phyloP scores from a whole-genome alignment of 2,888 invertebrate species.

The Branchellion lobata region DNA sequence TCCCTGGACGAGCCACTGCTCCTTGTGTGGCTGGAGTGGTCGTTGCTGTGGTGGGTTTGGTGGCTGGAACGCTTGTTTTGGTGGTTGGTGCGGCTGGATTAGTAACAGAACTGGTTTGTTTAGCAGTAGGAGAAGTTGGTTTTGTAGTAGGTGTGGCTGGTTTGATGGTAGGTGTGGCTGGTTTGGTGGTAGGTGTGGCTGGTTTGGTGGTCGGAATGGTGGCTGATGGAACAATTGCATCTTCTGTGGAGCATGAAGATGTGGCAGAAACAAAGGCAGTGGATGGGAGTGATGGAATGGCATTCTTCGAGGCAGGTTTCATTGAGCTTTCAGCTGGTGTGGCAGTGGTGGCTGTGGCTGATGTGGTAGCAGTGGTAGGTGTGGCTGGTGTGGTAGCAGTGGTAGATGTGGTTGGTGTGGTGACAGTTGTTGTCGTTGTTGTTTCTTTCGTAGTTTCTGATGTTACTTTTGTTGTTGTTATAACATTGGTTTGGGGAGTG shows the following conservation, averaged over 20 bases:
- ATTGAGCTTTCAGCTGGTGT: not conserved
- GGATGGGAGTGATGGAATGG: not conserved
- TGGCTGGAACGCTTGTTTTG: not conserved
- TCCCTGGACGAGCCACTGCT: constrained; percentile 33
- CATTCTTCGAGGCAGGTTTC: not conserved
- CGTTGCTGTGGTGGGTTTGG: not conserved
- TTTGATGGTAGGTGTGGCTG: not conserved
- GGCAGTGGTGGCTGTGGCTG: not conserved
- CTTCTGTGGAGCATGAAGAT: not conserved
- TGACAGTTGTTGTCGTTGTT: not conserved
- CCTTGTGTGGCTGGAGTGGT: constrained; percentile 10
- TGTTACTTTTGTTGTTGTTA: not conserved
- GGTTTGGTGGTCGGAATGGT: not conserved
- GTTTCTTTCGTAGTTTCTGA: not conserved
- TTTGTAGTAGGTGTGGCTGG: not conserved
- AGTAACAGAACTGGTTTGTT: not conserved
- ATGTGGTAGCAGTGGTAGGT: not conserved
- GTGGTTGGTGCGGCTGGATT: not conserved
- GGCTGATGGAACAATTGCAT: not conserved
- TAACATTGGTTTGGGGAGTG: not conserved
- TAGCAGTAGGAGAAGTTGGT: not conserved
- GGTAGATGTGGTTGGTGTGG: not conserved
- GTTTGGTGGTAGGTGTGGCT: not conserved
- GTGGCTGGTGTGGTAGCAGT: not conserved
- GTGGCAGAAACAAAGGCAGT: not conserved